Evolutionary conservation across 53 echinoderm and acorn worm genomes (phyloP), one percentile per base, ranked within the genome.

Genomic region (Antedon mediterranea): DNA sequence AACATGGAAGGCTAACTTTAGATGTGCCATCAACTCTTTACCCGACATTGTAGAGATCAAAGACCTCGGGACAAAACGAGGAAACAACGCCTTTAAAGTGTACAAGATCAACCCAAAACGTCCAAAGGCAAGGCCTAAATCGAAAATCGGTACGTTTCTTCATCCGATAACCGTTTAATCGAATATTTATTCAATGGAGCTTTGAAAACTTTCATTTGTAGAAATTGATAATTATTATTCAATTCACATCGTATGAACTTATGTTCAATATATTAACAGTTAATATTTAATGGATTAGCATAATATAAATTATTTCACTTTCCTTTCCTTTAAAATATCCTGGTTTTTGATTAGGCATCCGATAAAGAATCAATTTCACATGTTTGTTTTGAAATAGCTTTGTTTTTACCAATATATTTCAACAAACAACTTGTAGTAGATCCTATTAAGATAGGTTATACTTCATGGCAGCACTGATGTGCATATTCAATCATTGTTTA

Each of bases 11-110:
- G 93, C 93, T 14, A 97, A 97, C 80, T 97, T 97, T 73, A 85
- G 97, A 43, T 97, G 97, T 73, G 97, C 97, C 31, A 91, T 97
- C 86, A 97, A 97, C 72, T 97, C 97, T 15, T 86, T 97, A n/a
- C 97, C 97, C 43, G 97, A 97, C 82, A 97, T 97, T 44, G 85
- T 88, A 29, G 97, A 97, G 75, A 83, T 91, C 23, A 80, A 88
- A 32, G 87, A 91, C 77, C 82, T 89, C 43, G 90, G 95, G 13
- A 95, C 91, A 74, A 84, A 85, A n/a, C 89, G 85, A 82, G 95
- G 95, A 76, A 95, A 91, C 31, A 89, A 95, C 34, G 95, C 95
- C 28, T 97, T 85, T 72, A 97, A 97, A 71, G 92, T 97, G 27
- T 97, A 97, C 86, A 87, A 85, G 31, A 82, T 97, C 30, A 85